Evolutionary conservation across 1,140 invertebrate species (phyloP).

Genomic region (Micrasema longulum): DNA sequence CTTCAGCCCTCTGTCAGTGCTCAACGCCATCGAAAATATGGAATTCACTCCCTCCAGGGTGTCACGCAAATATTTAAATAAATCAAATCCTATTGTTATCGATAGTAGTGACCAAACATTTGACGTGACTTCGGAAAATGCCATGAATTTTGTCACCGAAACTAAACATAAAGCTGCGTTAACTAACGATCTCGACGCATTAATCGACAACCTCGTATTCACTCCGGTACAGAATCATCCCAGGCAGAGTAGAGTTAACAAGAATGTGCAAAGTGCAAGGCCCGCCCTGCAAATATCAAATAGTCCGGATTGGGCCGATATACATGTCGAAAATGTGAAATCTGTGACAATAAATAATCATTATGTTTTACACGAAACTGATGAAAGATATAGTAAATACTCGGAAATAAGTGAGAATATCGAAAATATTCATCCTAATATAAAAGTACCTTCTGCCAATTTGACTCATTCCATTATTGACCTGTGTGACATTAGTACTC

Average conservation of each 20-base stretch:
- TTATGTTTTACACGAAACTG: slow-evolving; percentile 3
- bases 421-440: slow-evolving; percentile 13
- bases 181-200: slow-evolving; percentile 11
- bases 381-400: not conserved
- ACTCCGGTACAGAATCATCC: slow-evolving; percentile 35
- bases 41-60: slow-evolving; percentile 33
- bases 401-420: slow-evolving; percentile 8
- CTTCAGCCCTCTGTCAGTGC: slow-evolving; percentile 21
- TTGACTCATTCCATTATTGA: slow-evolving; percentile 45
- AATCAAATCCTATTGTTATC: not conserved
- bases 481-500: slow-evolving; percentile 29
- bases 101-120: slow-evolving; percentile 1
- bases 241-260: no score
- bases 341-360: slow-evolving; percentile 17
- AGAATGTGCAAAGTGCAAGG: not conserved
- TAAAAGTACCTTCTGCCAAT: slow-evolving; percentile 10
- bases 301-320: not conserved
- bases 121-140: not conserved
- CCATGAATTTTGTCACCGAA: not conserved
- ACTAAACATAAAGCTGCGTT: not conserved
- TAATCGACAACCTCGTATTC: slow-evolving; percentile 43
- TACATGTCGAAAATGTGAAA: not conserved
- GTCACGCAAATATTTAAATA: not conserved
- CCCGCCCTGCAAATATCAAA: not conserved
- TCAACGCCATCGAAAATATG: slow-evolving; percentile 49